Evolutionary conservation across 2,113 vertebrate species (phyloP), one percentile per base, ranked within the genome.

Genomic region (Syrmaticus mikado): DNA sequence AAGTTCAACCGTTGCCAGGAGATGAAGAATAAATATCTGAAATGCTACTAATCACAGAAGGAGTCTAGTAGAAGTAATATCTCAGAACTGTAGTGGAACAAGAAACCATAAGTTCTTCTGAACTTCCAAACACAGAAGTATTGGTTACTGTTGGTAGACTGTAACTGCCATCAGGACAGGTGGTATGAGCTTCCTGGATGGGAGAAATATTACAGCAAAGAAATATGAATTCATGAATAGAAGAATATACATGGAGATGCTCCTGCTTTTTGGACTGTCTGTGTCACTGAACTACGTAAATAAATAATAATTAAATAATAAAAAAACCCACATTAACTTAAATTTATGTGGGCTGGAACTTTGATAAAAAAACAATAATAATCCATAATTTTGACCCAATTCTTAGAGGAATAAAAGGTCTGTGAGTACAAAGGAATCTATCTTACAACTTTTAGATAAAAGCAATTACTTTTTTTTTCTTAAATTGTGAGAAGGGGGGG

Each of bases 221-320:
- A 93, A 94, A 96, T 20, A 77, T 85, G 83, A 97, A 95, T 94
- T 80, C 82, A 87, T 93, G 71, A 93, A 74, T 87, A 93, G 50
- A 96, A 96, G 91, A 92, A 95, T 95, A 95, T 89, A 95, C 92
- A 95, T 38, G 60, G 94, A 55, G 85, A 97, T 89, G 57, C 62
- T 96, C 89, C 72, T 96, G 71, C 84, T 91, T 94, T 96, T 94
- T 93, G 83, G 93, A 97, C 93, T 95, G 75, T 96, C 95, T 97
- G 79, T 98, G 94, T 97, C 94, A 97, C 80, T 96, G 95, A 97
- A 94, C 86, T 95, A 92, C 95, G 93, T 94, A 97, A 95, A 97
- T 82, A 86, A 94, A 95, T 96, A 95, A 89, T 75, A 93, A 46
- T 43, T 43, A 43, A 43, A 43, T 38, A 38, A 38, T 38, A 38